phyloP scores from a whole-genome alignment of 2,113 vertebrate genomes.

The Corythoichthys haematopterus region DNA sequence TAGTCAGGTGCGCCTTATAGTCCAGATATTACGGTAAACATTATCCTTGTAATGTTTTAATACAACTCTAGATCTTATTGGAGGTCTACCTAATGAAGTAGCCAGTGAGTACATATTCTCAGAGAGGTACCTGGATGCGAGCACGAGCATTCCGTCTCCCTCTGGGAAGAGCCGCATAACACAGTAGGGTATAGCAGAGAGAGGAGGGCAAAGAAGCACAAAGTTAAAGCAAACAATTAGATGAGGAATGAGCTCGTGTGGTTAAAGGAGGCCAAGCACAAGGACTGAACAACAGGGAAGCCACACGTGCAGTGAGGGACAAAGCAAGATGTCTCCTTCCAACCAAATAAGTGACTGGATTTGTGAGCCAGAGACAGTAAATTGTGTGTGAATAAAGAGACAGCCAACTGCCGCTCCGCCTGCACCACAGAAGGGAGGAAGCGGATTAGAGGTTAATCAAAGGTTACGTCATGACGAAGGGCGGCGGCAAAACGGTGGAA shows the following conservation, averaged over 20 bases:
- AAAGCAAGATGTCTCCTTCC: conserved; percentile 35
- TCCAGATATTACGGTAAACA: background rate
- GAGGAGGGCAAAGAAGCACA: conserved; percentile 82
- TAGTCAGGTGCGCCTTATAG: too few relatives aligned
- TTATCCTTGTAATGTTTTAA: background rate
- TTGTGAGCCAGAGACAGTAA: conserved; percentile 27
- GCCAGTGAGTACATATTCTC: background rate
- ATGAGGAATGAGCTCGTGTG: conserved; percentile 36
- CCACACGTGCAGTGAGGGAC: conserved; percentile 25
- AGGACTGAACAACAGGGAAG: conserved; percentile 30
- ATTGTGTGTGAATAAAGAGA: conserved; percentile 42
- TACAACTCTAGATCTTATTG: background rate
- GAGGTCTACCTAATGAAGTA: background rate
- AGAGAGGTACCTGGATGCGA: conserved; percentile 91
- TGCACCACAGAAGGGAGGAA: conserved; percentile 31
- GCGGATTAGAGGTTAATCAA: conserved; percentile 59
- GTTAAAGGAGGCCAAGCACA: conserved; percentile 32
- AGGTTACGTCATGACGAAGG: conserved; percentile 49
- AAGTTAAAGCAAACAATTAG: conserved; percentile 74
- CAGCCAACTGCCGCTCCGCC: conserved; percentile 34
- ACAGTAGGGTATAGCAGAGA: conserved; percentile 70
- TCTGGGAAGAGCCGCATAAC: conserved; percentile 91
- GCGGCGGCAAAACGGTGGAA: conserved; percentile 47
- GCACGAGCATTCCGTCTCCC: conserved; percentile 98
- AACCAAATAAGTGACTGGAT: conserved; percentile 20